Evolutionary conservation across 2,113 vertebrate genomes (phyloP), one percentile per base, ranked within the genome.

Genomic region (Ascaphus truei): DNA sequence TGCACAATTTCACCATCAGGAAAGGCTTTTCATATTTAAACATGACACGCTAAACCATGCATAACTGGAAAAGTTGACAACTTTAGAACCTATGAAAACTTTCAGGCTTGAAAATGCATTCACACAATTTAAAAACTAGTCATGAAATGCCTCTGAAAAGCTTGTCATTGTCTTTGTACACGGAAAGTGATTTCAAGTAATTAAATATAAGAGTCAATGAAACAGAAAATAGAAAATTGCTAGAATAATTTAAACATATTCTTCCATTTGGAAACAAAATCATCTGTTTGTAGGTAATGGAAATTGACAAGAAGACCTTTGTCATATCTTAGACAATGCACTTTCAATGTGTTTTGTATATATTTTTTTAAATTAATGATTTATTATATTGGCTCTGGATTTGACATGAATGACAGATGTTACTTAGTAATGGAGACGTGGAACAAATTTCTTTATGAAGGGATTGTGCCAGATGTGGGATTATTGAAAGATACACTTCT

Each of bases 331-430:
- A 41, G 41, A 82, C 73, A 78, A 72, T 62, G 72, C 74, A 72
- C 76, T 78, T 74, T 71, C 72, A 62, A 61, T 77, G 78, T 68
- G 52, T 72, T 72, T 71, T 60, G 47, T 39, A 39, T 71, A 47
- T 71, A 39, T 41, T 66, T 27, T 66, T 59, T 37, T 36, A 30
- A 34, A 18, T 75, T 82, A 83, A 72, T 36, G 5, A 77, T 69
- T 71, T 37, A 74, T 10, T 36, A 36, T 56, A 55, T 67, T 62
- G 41, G 45, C 53, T 75, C 71, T 69, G 79, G 76, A 75, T 71
- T 81, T 82, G 84, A 85, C 80, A 75, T 77, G 86, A 83, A 83
- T 83, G 85, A 87, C 85, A 88, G 84, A 85, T 88, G 84, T 84
- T 89, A 83, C 80, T 79, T 77, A 80, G 81, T 81, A 84, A 86